Evolutionary conservation across 2,888 invertebrate species (phyloP), one percentile per base, ranked within the genome.

Genomic region (Biston betularia): DNA sequence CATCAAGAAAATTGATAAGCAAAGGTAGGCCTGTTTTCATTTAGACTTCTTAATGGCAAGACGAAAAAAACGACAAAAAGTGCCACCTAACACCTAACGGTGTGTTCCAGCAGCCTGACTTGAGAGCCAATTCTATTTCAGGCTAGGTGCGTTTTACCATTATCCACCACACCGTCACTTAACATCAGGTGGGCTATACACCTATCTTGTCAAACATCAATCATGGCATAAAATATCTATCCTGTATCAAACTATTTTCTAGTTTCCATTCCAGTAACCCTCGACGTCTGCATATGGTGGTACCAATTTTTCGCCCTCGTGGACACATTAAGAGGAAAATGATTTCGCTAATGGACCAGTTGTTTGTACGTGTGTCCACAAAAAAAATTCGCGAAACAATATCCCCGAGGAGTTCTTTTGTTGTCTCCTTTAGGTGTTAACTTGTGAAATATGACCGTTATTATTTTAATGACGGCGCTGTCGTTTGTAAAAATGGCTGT

Each of bases 331-430:
- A 88, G 84, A 85, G 83, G 83, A 89, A 90, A 88, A 89, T 90
- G 85, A 89, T 90, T 89, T 84, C 87, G 80, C 89, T 90, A 91
- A 91, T 91, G 90, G 89, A 87, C 81, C 79, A 71, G 78, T 82
- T 84, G 85, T 81, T 83, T 82, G 77, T 82, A 74, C 74, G 79
- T 80, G 71, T 72, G 80, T 79, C 76, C 73, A 77, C 78, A 75
- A 81, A 38, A 85, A 83, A 85, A 81, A 73, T 72, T 71, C 61
- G 69, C 71, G 73, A 75, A 79, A 80, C 75, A 77, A 76, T 71
- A 69, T 71, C 62, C 70, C 78, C 33, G 35, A 75, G 69, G 79
- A 72, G 75, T 69, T 77, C 77, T 77, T 83, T 84, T 78, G 82
- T 83, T 80, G 78, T 75, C 74, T 68, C 70, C 70, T 76, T 58